Base-by-base conservation (phyloP, 2,888 invertebrate genomes). In the Eristalinus sepulchralis region DNA sequence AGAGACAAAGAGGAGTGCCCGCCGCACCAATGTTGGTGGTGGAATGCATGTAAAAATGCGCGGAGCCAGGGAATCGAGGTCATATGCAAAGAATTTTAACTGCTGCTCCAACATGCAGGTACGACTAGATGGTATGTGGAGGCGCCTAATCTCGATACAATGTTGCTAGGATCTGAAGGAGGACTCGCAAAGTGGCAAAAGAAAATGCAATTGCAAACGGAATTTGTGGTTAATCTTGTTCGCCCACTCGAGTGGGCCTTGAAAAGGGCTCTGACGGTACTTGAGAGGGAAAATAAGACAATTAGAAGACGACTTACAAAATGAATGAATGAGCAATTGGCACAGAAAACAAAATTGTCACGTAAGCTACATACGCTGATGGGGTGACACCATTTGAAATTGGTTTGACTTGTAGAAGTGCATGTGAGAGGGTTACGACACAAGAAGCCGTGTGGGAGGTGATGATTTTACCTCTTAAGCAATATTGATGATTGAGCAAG, bases 1-100 rank as follows among this genome's bases (percentile, higher is more conserved):
- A 60, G 53, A 84, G 53, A 84, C 66, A 72, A 57, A 72, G 73
- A 82, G 86, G 86, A 86, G 86, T 86, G 86, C 78, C 82, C 27
- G 27, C 5, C 5, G 27, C 27, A 27, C 22, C n/a, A 34, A 8
- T 13, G 34, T 5, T 55, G 68, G 70, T 62, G 66, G 72, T 85
- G 83, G 86, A 79, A 86, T 86, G 78, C 75, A 75, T 86, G 86
- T 78, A 71, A 78, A 70, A 79, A 83, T 78, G 83, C 78, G 83
- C 78, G 67, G 63, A 79, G 78, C 83, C 75, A 78, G 71, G 78
- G 82, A 83, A 86, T 86, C 62, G 83, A 79, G 86, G 86, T 86
- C 86, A 86, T 86, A 83, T 86, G 78, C 75, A 83, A 86, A 82
- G 82, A 86, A 86, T 86, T 82, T 86, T 68, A n/a, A n/a, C n/a